Conservation (phyloP, 2,888 invertebrate genomes). For the Drosophila lutescens region DNA sequence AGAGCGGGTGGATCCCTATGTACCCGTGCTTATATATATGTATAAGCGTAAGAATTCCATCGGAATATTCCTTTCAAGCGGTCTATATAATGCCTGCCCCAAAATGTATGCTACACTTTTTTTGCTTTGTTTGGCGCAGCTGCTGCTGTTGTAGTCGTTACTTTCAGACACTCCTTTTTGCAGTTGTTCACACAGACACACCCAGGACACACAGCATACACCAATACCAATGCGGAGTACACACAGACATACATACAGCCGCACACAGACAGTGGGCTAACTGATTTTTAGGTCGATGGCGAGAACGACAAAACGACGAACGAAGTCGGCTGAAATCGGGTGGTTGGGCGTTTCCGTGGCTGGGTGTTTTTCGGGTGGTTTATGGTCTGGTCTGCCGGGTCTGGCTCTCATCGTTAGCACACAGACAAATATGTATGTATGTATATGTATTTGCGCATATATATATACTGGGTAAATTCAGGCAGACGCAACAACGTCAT, state of each 20-base stretch:
- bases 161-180: conserved; percentile 78
- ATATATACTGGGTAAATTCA: conserved; percentile 40
- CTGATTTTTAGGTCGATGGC: conserved; percentile 79
- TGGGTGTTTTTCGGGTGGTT: conserved; percentile 35
- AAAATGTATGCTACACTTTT: conserved; percentile 49
- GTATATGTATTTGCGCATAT: conserved; percentile 8
- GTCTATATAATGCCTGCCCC: conserved; percentile 34
- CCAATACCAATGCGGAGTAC: background rate
- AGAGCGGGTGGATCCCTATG: background rate
- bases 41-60: conserved; percentile 8
- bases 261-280: conserved; percentile 55
- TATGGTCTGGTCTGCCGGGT: conserved; percentile 34
- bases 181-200: conserved; percentile 39
- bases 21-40: conserved; percentile 4
- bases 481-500: conserved; percentile 57
- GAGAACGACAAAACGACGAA: conserved; percentile 71
- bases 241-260: conserved; percentile 21
- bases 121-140: conserved; percentile 28
- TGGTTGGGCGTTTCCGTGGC: conserved; percentile 22
- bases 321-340: conserved; percentile 39
- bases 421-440: conserved; percentile 21
- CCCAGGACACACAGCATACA: conserved; percentile 27
- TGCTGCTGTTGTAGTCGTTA: conserved; percentile 36
- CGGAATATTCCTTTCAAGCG: conserved; percentile 21
- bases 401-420: conserved; percentile 57